Conservation (phyloP, 2,113 vertebrate genomes). For the Cephalopterus ornatus region DNA sequence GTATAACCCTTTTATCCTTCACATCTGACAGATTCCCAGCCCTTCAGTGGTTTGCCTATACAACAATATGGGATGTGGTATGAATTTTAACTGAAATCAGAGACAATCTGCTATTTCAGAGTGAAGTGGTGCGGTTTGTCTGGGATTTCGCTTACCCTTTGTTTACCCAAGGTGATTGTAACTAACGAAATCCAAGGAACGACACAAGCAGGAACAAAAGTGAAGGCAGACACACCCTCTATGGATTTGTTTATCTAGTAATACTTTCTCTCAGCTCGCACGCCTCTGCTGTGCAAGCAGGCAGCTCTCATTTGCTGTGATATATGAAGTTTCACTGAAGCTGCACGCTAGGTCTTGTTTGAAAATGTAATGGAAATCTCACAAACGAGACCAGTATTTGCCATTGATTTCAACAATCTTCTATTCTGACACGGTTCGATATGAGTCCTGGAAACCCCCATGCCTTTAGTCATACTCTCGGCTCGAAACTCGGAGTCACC, state of each 20-base stretch:
- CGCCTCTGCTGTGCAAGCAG: not conserved
- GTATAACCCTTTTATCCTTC: not conserved
- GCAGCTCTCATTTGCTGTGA: not conserved
- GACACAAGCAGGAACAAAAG: not conserved
- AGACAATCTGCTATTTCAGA: not conserved
- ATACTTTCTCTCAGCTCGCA: not conserved
- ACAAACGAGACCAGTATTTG: not conserved
- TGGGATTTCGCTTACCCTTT: not conserved
- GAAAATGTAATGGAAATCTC: not conserved
- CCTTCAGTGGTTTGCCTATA: not conserved
- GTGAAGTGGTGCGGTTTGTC: not conserved
- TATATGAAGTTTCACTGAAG: not conserved
- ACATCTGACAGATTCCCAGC: not conserved
- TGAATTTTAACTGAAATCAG: not conserved
- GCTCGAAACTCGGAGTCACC: not conserved
- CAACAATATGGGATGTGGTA: not conserved
- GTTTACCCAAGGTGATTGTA: slow-evolving; percentile 1
- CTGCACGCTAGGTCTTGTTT: not conserved
- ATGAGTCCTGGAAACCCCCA: fast-evolving
- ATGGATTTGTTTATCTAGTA: not conserved
- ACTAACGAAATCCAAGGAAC: not conserved
- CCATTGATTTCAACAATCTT: not conserved
- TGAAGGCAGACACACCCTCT: not conserved
- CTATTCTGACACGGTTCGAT: not conserved
- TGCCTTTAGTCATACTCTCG: not conserved